These are phyloP conservation scores for Drosophila setosimentum DNA, from an alignment of 2,888 invertebrate species.

Conservation along the genomic window DNA sequence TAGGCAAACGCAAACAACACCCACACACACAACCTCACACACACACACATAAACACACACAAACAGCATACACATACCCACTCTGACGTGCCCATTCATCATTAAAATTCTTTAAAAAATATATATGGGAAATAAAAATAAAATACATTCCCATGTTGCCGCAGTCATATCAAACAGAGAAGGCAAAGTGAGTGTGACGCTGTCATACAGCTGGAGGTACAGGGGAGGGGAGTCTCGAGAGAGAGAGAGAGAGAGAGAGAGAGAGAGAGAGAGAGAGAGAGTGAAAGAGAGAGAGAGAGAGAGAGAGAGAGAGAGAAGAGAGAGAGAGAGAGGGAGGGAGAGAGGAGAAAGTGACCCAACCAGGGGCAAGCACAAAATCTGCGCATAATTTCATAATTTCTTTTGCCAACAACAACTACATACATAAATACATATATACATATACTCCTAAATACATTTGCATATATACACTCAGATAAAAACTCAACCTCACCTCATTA, in stretches of 20 bases:
- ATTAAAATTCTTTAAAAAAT: slow-evolving; percentile 66
- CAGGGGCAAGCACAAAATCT: slow-evolving; percentile 48
- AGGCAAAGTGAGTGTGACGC: not conserved
- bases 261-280: not conserved
- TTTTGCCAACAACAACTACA: slow-evolving; percentile 22
- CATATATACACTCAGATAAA: not conserved
- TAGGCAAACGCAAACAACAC: slow-evolving; percentile 11
- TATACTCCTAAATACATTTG: slow-evolving; percentile 16
- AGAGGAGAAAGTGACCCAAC: not conserved
- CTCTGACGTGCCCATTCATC: slow-evolving; percentile 54
- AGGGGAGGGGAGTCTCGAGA: not conserved
- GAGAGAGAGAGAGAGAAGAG: no score
- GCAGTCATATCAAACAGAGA: slow-evolving; percentile 3
- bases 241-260: not conserved
- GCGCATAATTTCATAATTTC: slow-evolving; percentile 63
- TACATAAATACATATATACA: not conserved
- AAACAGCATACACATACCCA: slow-evolving; percentile 14
- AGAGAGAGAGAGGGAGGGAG: not conserved
- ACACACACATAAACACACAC: slow-evolving; percentile 15
- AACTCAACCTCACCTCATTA: not conserved
- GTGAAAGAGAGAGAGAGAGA: no score
- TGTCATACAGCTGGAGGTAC: not conserved
- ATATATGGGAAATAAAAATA: slow-evolving; percentile 48
- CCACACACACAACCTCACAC: no score
- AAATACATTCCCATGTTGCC: slow-evolving; percentile 24